Base-by-base conservation (phyloP, 2,888 invertebrate genomes). In the Brenthis ino region DNA sequence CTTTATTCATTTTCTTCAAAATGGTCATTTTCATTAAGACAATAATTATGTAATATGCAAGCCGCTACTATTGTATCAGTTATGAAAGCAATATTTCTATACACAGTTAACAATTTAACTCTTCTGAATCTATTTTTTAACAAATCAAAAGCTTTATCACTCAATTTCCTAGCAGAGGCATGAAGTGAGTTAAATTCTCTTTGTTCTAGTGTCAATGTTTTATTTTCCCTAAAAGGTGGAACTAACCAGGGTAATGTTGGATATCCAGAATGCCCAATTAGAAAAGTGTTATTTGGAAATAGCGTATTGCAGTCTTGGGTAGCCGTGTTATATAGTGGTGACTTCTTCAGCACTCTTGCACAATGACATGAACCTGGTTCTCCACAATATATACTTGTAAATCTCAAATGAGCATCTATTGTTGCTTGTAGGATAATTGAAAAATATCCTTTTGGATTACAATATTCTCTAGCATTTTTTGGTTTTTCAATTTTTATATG, bases 401-500 rank as follows among this genome's bases (percentile, higher is more conserved):
- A 87, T 55, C 78, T 80, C 72, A 87, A 74, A 73, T 84, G 84
- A 28, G 83, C 77, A 79, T 87, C 86, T 65, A 87, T 74, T 57
- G 87, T 87, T 11, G 83, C 83, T 79, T 88, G 88, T 64, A 88
- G 76, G 64, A 86, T 81, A 37, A 88, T 76, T 65, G 88, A 87
- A 74, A 80, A 86, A 68, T 87, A 87, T 64, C 87, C 87, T 75
- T 87, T 87, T 33, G 80, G 77, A 71, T 87, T 87, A 68, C 83
- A 84, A 75, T 87, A 87, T 50, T 85, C 84, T 73, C 82, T 81
- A 51, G 83, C 78, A 78, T 86, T 84, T 75, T 85, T 86, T 6
- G 86, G 87, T 73, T 87, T 88, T 71, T 85, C 86, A 71, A 88
- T 87, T 78, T 80, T 87, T 54, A 88, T 79, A 69, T 88, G 86